phyloP scores from a whole-genome alignment of 1,140 invertebrate genomes.

The Heliconius nattereri region DNA sequence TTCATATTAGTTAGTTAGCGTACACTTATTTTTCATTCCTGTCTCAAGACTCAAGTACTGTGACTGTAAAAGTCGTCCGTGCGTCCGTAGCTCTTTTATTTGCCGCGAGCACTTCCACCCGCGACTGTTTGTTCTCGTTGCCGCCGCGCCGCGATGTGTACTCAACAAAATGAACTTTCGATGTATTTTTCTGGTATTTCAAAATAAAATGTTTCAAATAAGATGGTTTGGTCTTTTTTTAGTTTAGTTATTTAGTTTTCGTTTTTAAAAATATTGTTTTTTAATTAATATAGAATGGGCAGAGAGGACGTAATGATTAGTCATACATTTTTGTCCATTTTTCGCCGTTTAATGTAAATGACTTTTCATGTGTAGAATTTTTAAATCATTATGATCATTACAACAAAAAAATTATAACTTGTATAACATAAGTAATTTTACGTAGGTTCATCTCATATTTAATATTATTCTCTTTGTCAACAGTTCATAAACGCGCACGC shows the following conservation, averaged over 20 bases:
- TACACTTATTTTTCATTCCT: background rate
- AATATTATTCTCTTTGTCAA: slow-evolving; percentile 52
- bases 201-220: slow-evolving; percentile 46
- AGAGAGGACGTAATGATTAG: too few species aligned
- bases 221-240: background rate
- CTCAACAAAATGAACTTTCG: slow-evolving; percentile 29
- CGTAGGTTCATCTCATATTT: background rate
- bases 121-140: slow-evolving; percentile 23
- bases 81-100: slow-evolving; percentile 12
- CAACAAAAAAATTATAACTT: too few species aligned
- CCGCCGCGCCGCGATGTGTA: slow-evolving; percentile 16
- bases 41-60: slow-evolving; percentile 11
- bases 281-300: too few species aligned
- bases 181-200: slow-evolving; percentile 37
- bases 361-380: too few species aligned
- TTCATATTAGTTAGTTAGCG: background rate
- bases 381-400: too few species aligned
- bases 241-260: background rate
- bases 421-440: background rate
- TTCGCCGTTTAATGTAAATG: too few species aligned
- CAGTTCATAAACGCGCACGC: slow-evolving; percentile 74
- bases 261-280: too few species aligned
- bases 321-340: too few species aligned
- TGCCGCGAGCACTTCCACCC: background rate
- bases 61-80: slow-evolving; percentile 13